Evolutionary conservation across 2,888 invertebrate genomes (phyloP).

Genomic region (Machimus rusticus): DNA sequence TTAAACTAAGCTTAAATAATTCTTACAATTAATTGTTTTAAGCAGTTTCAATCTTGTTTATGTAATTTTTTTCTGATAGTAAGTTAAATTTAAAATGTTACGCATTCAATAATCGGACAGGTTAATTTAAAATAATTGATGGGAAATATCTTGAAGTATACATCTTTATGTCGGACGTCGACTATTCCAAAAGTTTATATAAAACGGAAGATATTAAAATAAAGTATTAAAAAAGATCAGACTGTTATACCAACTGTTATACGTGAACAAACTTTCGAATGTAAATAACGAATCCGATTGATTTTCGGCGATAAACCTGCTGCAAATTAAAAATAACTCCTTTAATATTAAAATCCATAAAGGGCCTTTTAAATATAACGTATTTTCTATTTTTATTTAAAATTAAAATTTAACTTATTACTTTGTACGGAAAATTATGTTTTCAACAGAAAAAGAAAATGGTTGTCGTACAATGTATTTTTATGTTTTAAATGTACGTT

Average conservation of each 20-base stretch:
- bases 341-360: background rate
- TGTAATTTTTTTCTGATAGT: too few species aligned
- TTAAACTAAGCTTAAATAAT: background rate
- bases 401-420: background rate
- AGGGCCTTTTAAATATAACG: background rate
- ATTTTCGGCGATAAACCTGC: background rate
- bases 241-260: too few species aligned
- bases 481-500: slow-evolving; percentile 17
- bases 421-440: background rate
- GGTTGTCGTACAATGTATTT: background rate
- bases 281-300: background rate
- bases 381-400: background rate
- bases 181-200: too few species aligned
- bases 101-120: too few species aligned
- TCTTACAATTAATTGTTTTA: background rate
- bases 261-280: too few species aligned
- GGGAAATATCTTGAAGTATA: too few species aligned
- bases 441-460: background rate
- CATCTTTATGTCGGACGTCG: too few species aligned
- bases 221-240: too few species aligned
- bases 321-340: background rate
- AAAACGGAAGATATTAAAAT: too few species aligned
- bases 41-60: too few species aligned
- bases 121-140: too few species aligned
- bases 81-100: too few species aligned